Evolutionary conservation across 2,888 invertebrate genomes (phyloP), one percentile per base, ranked within the genome.

Genomic region (Leptinotarsa rubiginosa): DNA sequence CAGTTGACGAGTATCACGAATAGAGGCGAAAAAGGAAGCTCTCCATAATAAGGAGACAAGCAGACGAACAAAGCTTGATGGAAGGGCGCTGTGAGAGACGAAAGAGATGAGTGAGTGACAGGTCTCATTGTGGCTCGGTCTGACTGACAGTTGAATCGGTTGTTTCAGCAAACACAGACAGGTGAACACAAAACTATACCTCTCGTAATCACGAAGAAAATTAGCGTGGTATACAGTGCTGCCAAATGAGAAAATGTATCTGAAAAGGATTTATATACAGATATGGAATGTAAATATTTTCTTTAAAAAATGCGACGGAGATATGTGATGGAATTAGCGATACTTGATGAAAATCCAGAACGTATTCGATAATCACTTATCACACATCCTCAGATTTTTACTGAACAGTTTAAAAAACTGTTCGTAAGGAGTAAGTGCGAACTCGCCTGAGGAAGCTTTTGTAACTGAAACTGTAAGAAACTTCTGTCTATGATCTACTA

Each of bases 71-170:
- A 84, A 83, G 81, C 82, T 80, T 80, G 81, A 84, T 82, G 78
- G 80, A 81, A 79, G 79, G 82, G 79, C 74, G 78, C 75, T 69
- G 78, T 74, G 80, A 78, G 80, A 76, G 71, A 77, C 62, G 64
- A 74, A 70, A 67, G 75, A 79, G 84, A 83, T 81, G 84, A 80
- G 83, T 86, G 86, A 86, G 85, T 86, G 87, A 86, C 87, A 84
- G 85, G 82, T 79, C 84, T 86, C 86, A 86, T 86, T 87, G 86
- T 86, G 83, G 82, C 76, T 77, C 71, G 77, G 76, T 70, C 77
- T 83, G 85, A 86, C 77, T 86, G 87, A 86, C 86, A 84, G 84
- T 82, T 86, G 86, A 85, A 86, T 85, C 82, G 84, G 83, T 85
- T 84, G 84, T 84, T 85, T 83, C 79, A 82, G 82, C 81, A 79